Evolutionary conservation across 2,888 invertebrate species (phyloP), one percentile per base, ranked within the genome.

Genomic region (Ypsolopha scabrella): DNA sequence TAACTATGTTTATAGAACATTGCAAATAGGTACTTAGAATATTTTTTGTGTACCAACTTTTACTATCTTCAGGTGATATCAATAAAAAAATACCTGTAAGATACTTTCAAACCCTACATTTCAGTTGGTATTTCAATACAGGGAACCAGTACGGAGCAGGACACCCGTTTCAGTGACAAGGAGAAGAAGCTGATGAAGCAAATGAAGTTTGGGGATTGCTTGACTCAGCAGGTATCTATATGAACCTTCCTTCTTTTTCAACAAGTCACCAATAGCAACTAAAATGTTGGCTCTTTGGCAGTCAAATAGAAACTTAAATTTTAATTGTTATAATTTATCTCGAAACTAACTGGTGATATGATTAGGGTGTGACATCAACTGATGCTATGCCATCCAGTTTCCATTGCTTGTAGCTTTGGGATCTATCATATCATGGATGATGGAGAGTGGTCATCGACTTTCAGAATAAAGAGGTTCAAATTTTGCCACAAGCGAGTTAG

Each of bases 141-240:
- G 98, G 99, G 99, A 58, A 99, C 99, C 37, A 98, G 94, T 69
- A 95, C 98, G 55, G 98, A 99, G 80, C 99, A 99, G 87, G 99
- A 99, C 82, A 98, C 97, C 70, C 93, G 99, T 70, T 99, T 99
- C 88, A 95, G 98, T 73, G 99, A 99, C 83, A 99, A 99, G 86
- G 98, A 99, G 86, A 99, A 99, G 87, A 99, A 99, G 76, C 89
- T 99, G 48, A 91, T 99, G 87, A 99, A 98, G 80, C 96, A 96
- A 78, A 98, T 99, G 98, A 97, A 95, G 80, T 99, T 99, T 78
- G 96, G 95, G 38, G 97, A 98, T 72, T 94, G 94, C 62, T 89
- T 99, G 46, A 93, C 94, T 60, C 95, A 94, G 76, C 96, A 97
- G 90, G 98, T 96, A 75, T n/a, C 9, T 39, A 39, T n/a, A 9